Conservation (phyloP, 2,797 vertebrate species). For the Acrocephalus scirpaceus region DNA sequence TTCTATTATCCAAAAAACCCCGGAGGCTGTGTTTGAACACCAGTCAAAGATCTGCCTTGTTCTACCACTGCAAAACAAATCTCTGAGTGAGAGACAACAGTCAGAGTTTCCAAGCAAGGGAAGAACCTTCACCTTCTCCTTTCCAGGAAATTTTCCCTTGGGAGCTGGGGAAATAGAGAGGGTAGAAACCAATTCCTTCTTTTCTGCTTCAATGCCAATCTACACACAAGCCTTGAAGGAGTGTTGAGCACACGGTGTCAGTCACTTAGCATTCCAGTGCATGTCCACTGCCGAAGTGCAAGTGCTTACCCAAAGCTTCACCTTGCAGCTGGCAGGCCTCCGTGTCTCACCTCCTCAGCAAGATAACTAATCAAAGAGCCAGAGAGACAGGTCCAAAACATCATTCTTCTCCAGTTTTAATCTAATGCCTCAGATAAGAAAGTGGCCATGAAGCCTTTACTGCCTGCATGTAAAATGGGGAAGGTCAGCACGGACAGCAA, state of each 20-base stretch:
- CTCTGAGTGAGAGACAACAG: not conserved
- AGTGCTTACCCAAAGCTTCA: constrained; percentile 29
- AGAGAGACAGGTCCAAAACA: not conserved
- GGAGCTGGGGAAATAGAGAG: not conserved
- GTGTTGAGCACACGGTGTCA: not conserved
- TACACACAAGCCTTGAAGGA: not conserved
- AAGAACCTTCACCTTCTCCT: not conserved
- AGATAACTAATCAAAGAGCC: constrained; percentile 22
- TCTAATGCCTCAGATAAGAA: not conserved
- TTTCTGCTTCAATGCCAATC: not conserved
- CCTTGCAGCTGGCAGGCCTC: constrained; percentile 28
- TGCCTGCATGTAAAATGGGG: not conserved
- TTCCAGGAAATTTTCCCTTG: not conserved
- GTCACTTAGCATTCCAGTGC: constrained; percentile 41
- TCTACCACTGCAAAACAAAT: not conserved
- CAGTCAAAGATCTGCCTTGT: not conserved
- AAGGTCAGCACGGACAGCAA: not conserved
- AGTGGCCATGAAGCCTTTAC: not conserved
- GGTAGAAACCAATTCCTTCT: not conserved
- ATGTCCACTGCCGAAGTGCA: not conserved
- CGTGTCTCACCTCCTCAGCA: not conserved
- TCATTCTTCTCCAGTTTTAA: constrained; percentile 32
- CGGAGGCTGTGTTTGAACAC: not conserved
- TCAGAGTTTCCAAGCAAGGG: not conserved
- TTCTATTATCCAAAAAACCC: not conserved